A percentile compares a stretch with the other conserved stretches of the same genome.
These are phyloP conservation scores for Mus spicilegus DNA, from an alignment of 2,113 vertebrate genomes.

Conservation along the genomic window DNA sequence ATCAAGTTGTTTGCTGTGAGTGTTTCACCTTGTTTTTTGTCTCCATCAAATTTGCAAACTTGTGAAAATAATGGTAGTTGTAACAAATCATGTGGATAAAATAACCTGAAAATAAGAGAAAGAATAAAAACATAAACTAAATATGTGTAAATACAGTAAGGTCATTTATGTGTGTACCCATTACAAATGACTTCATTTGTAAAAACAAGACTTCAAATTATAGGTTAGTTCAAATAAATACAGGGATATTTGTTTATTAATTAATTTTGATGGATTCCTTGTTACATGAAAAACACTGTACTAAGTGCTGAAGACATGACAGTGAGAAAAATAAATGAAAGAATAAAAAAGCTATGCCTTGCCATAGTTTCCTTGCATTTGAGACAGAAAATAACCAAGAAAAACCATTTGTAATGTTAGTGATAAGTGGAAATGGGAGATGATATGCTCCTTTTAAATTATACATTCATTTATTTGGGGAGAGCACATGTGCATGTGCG, in stretches of 20 bases:
- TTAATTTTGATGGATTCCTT: slow-evolving; percentile 26
- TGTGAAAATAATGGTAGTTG: slow-evolving; percentile 87
- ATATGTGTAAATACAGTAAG: slow-evolving; percentile 7
- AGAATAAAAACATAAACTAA: slow-evolving; percentile 35
- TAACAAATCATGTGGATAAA: neutral
- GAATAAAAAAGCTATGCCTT: slow-evolving; percentile 8
- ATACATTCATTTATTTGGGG: neutral
- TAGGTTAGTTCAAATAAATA: slow-evolving; percentile 8
- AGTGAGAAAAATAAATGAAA: neutral
- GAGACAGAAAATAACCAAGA: slow-evolving; percentile 49
- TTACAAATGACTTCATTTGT: slow-evolving; percentile 20
- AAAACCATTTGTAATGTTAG: neutral
- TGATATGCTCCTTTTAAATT: neutral
- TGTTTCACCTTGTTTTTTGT: slow-evolving; percentile 87
- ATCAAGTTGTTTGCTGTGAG: slow-evolving; percentile 91
- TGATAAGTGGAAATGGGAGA: neutral
- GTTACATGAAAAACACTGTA: neutral
- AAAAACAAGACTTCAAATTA: neutral
- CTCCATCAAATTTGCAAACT: slow-evolving; percentile 85
- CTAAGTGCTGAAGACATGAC: neutral
- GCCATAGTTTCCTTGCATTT: neutral
- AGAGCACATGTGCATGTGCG: neutral
- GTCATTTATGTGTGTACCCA: neutral
- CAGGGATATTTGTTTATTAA: slow-evolving; percentile 21
- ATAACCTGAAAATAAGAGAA: slow-evolving; percentile 62